Conservation (phyloP, 2,888 invertebrate species). For the Polydrusus tereticollis region DNA sequence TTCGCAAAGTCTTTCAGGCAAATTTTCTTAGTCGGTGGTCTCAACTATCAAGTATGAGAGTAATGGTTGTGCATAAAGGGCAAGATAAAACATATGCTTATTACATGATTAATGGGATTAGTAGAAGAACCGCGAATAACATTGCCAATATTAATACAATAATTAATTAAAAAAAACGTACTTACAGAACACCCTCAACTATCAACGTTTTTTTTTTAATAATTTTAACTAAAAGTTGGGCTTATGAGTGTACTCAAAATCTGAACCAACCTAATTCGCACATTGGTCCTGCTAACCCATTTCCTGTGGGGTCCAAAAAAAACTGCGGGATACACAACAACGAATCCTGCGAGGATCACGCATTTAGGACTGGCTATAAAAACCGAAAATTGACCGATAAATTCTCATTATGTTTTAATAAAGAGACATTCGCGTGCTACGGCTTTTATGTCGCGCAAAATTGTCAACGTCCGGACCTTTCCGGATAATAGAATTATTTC, state of each 20-base stretch:
- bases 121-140: no score
- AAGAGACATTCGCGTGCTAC: constrained; percentile 38
- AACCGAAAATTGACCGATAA: constrained; percentile 41
- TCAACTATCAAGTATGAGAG: constrained; percentile 14
- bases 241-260: no score
- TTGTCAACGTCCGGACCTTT: constrained; percentile 16
- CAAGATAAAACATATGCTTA: neutral
- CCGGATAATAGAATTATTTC: constrained; percentile 8
- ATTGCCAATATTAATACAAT: no score
- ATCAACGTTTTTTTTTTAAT: no score
- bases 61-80: constrained; percentile 25
- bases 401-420: constrained; percentile 47
- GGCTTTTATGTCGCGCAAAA: constrained; percentile 10
- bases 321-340: neutral
- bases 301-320: constrained; percentile 14
- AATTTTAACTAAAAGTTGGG: no score
- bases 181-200: no score
- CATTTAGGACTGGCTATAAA: constrained; percentile 43
- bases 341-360: constrained; percentile 33
- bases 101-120: neutral
- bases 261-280: no score
- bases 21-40: constrained; percentile 34
- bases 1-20: constrained; percentile 12
- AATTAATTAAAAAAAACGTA: no score
- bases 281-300: constrained; percentile 2